A percentile compares a stretch with the other conserved stretches of the same genome.
These are phyloP conservation scores for Melospiza melodia DNA, from an alignment of 2,113 vertebrate genomes.

Conservation along the genomic window DNA sequence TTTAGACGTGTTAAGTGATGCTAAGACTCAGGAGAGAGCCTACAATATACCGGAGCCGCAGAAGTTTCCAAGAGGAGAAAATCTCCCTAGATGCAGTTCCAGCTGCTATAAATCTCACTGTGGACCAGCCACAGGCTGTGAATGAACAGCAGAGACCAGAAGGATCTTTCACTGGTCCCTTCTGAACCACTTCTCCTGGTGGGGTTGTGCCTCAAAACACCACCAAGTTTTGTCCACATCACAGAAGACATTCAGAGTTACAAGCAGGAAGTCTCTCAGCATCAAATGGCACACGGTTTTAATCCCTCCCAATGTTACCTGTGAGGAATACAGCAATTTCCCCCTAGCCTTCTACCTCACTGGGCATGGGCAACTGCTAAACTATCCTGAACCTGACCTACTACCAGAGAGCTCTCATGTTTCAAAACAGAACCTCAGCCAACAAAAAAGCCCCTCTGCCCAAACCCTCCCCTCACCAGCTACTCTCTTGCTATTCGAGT, in stretches of 20 bases:
- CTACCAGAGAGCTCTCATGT: neutral
- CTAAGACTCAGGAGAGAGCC: neutral
- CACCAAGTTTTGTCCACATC: neutral
- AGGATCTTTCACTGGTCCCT: neutral
- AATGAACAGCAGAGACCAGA: neutral
- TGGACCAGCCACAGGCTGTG: neutral
- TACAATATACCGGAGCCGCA: neutral
- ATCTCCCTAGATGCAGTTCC: neutral
- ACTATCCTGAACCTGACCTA: neutral
- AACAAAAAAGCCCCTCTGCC: neutral
- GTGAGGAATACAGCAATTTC: fast-evolving
- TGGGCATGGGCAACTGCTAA: neutral
- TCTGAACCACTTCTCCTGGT: neutral
- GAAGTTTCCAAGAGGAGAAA: neutral
- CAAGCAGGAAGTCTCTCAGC: neutral
- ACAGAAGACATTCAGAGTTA: neutral
- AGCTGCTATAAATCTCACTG: neutral
- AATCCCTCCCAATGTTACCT: fast-evolving
- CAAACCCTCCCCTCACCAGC: neutral
- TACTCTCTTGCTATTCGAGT: neutral
- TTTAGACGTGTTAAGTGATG: neutral
- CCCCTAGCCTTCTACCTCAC: neutral
- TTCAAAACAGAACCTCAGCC: neutral
- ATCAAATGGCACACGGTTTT: neutral
- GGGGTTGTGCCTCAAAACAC: neutral